Evolutionary conservation across 1,140 invertebrate genomes (phyloP), one percentile per base, ranked within the genome.

Genomic region (Adoxophyes honmai): DNA sequence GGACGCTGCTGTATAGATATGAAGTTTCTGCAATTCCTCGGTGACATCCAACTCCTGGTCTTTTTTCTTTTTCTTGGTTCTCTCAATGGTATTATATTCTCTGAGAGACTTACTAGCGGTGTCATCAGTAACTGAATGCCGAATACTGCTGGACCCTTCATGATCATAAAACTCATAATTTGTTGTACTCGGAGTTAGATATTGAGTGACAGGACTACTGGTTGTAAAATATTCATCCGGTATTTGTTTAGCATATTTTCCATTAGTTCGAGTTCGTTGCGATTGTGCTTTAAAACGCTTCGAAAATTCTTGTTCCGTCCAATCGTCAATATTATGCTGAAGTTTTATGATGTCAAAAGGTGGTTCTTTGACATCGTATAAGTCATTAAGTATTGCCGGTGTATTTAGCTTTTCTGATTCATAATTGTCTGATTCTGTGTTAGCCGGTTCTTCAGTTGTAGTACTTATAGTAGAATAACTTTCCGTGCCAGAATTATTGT

Each of bases 241-340:
- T 59, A 96, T 96, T 77, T 94, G 91, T 79, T 95, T 96, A 82
- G 90, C 51, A 91, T 90, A 76, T 91, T 91, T 64, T 90, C 92
- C 60, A 81, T 42, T 90, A 9, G 89, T 89, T 60, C 90, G 90
- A 52, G 83, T 81, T 55, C 81, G 89, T 59, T 90, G 85, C 1
- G 89, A 21, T 44, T 44, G 81, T 34, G 65, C 68, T 68, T 76
- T 81, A 52, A 87, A 81, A 5, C 90, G 72, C 37, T 91, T 91
- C 6, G 91, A 92, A 77, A 91, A 94, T 78, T 94, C 93, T 89
- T 95, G 93, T 66, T 94, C 93, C 0, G 94, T 96, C 95, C 95
- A 96, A 34, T 94, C 93, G 70, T 96, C 95, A 35, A 96, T 96
- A 64, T 95, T 95, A 67, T 95, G 94, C 73, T 96, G 94, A 44